phyloP scores from a whole-genome alignment of 1,140 invertebrate species.

The Drosophila pectinifera region DNA sequence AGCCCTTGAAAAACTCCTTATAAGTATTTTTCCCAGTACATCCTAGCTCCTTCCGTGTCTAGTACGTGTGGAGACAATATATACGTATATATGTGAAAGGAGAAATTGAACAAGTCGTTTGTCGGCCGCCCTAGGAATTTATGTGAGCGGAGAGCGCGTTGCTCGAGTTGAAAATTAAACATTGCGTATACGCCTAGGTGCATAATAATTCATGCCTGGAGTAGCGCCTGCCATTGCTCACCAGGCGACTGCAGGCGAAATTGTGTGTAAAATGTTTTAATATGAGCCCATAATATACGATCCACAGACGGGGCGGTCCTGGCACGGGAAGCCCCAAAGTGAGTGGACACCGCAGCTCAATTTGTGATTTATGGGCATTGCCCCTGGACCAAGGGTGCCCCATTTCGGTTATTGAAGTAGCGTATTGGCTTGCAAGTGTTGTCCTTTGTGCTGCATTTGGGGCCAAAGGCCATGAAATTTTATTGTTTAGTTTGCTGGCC shows the following conservation, averaged over 20 bases:
- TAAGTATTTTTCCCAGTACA: neutral
- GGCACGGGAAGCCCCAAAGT: neutral
- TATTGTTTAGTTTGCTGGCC: constrained; percentile 71
- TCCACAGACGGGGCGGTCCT: constrained; percentile 34
- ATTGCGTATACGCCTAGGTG: constrained; percentile 84
- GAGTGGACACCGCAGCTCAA: constrained; percentile 65
- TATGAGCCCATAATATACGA: constrained; percentile 81
- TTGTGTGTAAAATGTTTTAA: constrained; percentile 84
- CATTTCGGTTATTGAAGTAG: constrained; percentile 32
- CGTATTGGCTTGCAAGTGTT: constrained; percentile 55
- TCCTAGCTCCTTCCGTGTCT: constrained; percentile 26
- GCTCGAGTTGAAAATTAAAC: constrained; percentile 81
- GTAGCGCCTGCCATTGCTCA: constrained; percentile 45
- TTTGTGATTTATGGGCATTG: constrained; percentile 71
- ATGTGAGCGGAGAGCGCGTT: constrained; percentile 60
- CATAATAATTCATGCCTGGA: constrained; percentile 78
- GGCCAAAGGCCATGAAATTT: constrained; percentile 61
- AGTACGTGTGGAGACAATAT: constrained; percentile 33
- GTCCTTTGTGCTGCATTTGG: constrained; percentile 40
- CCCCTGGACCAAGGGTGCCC: constrained; percentile 6
- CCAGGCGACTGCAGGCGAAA: constrained; percentile 65
- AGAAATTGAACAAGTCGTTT: constrained; percentile 83
- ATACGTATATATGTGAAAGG: constrained; percentile 51
- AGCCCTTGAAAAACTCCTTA: too few relatives aligned
- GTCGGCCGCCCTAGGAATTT: constrained; percentile 76